Conservation (phyloP, 2,797 vertebrate genomes). For the Molossus alvarezi region DNA sequence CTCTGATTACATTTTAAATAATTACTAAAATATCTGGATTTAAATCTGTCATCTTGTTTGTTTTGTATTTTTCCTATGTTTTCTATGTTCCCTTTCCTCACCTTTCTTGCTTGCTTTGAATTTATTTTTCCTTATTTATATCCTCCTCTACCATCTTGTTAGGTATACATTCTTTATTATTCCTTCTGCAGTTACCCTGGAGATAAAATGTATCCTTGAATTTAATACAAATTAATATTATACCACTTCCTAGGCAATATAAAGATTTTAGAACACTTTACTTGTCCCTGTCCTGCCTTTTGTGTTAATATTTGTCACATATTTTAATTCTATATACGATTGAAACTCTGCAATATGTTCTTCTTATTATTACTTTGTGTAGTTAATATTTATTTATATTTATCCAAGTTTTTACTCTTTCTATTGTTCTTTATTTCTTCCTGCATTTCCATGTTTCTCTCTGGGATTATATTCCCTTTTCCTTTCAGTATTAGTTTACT, state of each 20-base stretch:
- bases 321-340: neutral
- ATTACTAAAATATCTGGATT: too few relatives aligned
- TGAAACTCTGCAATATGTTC: neutral
- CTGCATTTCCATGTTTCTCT: too few relatives aligned
- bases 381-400: neutral
- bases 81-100: neutral
- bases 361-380: neutral
- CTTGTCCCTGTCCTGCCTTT: neutral
- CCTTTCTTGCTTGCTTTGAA: conserved; percentile 12
- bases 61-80: too few relatives aligned
- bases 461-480: too few relatives aligned
- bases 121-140: conserved; percentile 66
- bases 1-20: too few relatives aligned
- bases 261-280: neutral
- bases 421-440: neutral
- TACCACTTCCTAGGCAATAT: neutral
- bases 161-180: conserved; percentile 10
- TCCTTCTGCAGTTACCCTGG: conserved; percentile 20
- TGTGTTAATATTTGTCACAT: neutral
- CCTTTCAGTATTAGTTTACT: too few relatives aligned
- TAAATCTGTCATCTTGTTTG: too few relatives aligned
- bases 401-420: neutral
- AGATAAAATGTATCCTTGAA: conserved; percentile 31
- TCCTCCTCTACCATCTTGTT: neutral
- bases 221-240: neutral